Evolutionary conservation across 2,888 invertebrate species (phyloP), one percentile per base, ranked within the genome.

Genomic region (Folsomia manolachei): DNA sequence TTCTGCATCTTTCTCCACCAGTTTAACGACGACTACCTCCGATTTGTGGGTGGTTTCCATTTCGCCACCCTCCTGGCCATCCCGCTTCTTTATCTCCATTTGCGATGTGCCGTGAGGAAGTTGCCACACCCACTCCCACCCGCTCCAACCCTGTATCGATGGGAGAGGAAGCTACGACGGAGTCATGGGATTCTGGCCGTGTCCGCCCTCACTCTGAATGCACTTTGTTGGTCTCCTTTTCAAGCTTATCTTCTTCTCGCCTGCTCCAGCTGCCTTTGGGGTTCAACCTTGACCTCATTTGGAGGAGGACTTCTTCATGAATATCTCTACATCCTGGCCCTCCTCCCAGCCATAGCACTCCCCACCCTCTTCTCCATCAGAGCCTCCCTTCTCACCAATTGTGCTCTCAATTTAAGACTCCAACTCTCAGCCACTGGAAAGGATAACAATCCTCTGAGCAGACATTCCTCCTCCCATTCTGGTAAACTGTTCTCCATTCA

Each of bases 1-100:
- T 80, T 80, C 27, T 80, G 80, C 71, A 70, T 80, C 24, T 80
- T 80, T 62, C 69, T 79, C n/a, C 77, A 78, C 63, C 80, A 80
- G 60, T 80, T 80, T 64, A 78, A 79, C 63, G 78, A 78, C 67
- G 78, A 80, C 68, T 80, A 78, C 69, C 71, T 80, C 51, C 56
- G 78, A 25, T 80, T 80, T 62, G 76, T 78, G 25, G 72, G 74
- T 60, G 78, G 78, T 18, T 77, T 79, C 69, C 76, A 75, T 69
- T 66, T 80, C 56, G 72, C 73, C n/a, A 69, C 66, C 53, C 26
- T 80, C 25, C 64, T 74, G 2, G 70, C 75, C 60, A 75, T 79
- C n/a, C 78, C 78, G n/a, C 73, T 71, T 24, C 73, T 80, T 25
- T 79, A 75, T 71, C 56, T 80, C 2, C 76, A 75, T 63, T 79